Base-by-base conservation (phyloP, 2,797 vertebrate species). In the Phataginus tetradactyla region DNA sequence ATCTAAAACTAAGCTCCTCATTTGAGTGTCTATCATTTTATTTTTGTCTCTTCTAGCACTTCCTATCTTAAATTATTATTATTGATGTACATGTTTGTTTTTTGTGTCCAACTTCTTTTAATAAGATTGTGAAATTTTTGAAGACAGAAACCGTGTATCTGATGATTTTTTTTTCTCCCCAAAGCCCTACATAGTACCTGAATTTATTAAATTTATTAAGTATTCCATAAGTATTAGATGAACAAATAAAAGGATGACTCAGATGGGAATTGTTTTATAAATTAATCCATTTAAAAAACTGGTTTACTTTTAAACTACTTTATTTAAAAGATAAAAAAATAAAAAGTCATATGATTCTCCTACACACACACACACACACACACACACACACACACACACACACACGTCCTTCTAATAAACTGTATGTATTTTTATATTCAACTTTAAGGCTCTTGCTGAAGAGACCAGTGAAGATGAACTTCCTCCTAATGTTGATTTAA, bases 401-500 rank as follows among this genome's bases (percentile, higher is more conserved):
- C 37, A 37, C 37, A 37, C 4, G 23, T 92, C 34, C 17, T 95
- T 86, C 20, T 39, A 80, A 78, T 91, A 84, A 93, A 90, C 45
- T 90, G 0, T 89, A 34, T 94, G 1, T 86, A 64, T 94, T 86
- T 75, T 97, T 93, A 17, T 61, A 61, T 97, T 96, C 51, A 89
- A 63, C 86, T 97, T 64, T 90, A 97, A 99, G 98, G 97, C 93
- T 77, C 74, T 97, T 89, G 94, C 92, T 95, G 98, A 98, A 92
- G 98, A 98, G 3, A 83, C 98, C 89, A 99, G 99, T 75, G 99
- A 99, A 32, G 99, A 99, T 51, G 99, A 99, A 39, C 97, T 99
- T 97, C 99, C 99, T 87, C 96, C 99, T 68, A 99, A 99, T 95
- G 99, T 99, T 45, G 99, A 99, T 98, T 98, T 99, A 95, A 98